Percentiles rank a stretch among this genome's conserved stretches.
Evolutionary conservation across 2,797 vertebrate genomes (phyloP).

Genomic region (Mallotus villosus): DNA sequence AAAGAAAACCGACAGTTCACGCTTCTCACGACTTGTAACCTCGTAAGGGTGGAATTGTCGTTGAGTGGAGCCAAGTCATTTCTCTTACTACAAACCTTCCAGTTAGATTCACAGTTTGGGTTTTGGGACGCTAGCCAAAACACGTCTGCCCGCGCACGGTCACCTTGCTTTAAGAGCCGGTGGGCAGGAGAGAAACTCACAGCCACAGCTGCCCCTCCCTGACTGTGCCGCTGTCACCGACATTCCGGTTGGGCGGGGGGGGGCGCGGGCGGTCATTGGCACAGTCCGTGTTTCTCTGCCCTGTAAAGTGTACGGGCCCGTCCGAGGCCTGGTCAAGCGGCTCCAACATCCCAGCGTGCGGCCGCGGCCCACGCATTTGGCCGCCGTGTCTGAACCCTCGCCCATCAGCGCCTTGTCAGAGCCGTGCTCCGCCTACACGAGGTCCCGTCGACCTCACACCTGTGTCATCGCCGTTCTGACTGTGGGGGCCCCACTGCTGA

Average conservation of each 20-base stretch:
- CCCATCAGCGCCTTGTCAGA: conserved; percentile 61
- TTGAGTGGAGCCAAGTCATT: conserved; percentile 59
- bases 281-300: conserved; percentile 34
- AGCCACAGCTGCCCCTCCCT: conserved; percentile 65
- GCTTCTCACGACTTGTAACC: conserved; percentile 52
- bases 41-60: conserved; percentile 49
- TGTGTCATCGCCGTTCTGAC: conserved; percentile 62
- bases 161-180: conserved; percentile 74
- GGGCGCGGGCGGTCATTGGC: conserved; percentile 38
- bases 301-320: conserved; percentile 20
- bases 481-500: conserved; percentile 44
- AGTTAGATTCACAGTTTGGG: conserved; percentile 66
- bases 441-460: conserved; percentile 67
- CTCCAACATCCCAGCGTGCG: conserved; percentile 54
- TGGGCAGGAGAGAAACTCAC: conserved; percentile 61
- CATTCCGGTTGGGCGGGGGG: too few relatives aligned
- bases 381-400: conserved; percentile 61
- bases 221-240: conserved; percentile 49
- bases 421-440: conserved; percentile 66
- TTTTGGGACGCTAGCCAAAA: conserved; percentile 68
- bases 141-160: conserved; percentile 66
- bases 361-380: conserved; percentile 49
- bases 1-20: conserved; percentile 26
- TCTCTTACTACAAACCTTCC: conserved; percentile 66
- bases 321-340: conserved; percentile 37